Conservation (phyloP, 2,113 vertebrate genomes). For the Lophotis ruficrista region DNA sequence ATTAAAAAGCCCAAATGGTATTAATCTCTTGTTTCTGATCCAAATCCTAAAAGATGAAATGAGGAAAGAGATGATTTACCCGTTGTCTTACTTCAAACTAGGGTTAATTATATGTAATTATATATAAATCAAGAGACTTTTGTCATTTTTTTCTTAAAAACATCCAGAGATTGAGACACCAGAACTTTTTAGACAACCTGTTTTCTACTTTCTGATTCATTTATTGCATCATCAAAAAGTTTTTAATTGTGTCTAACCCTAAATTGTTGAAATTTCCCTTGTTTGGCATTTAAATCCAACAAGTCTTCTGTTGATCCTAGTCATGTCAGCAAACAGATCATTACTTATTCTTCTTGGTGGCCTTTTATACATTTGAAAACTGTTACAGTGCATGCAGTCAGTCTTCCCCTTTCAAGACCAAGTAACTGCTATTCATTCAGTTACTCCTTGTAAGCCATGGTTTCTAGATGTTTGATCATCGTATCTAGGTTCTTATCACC, state of each 20-base stretch:
- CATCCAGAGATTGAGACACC: background rate
- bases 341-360: background rate
- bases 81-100: background rate
- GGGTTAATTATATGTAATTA: slow-evolving; percentile 42
- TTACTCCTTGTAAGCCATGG: background rate
- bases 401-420: background rate
- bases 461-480: background rate
- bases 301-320: background rate
- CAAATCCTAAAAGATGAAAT: background rate
- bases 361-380: background rate
- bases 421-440: background rate
- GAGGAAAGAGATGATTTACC: slow-evolving; percentile 31
- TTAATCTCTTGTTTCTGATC: background rate
- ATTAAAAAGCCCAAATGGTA: background rate
- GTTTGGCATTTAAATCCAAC: background rate
- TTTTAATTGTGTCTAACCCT: background rate
- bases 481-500: background rate
- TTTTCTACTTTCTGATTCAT: background rate
- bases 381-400: fast-evolving
- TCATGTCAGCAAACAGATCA: background rate
- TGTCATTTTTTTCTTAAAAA: background rate
- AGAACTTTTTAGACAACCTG: background rate
- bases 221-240: background rate
- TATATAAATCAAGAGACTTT: background rate
- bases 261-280: background rate